phyloP scores from a whole-genome alignment of 2,113 vertebrate species.

The Cichladusa arquata region DNA sequence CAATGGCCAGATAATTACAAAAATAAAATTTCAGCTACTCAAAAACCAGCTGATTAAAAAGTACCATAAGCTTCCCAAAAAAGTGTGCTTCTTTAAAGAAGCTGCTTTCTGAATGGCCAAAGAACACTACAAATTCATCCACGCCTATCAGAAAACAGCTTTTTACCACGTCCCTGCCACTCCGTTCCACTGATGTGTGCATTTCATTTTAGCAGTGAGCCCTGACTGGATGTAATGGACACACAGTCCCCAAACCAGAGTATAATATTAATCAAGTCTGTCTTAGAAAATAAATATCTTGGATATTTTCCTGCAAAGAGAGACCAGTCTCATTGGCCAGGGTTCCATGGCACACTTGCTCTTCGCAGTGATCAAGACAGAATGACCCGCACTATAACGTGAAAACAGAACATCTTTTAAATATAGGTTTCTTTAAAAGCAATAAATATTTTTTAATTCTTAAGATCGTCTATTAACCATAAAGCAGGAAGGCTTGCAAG shows the following conservation, averaged over 20 bases:
- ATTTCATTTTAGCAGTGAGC: not conserved
- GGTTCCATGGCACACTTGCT: conserved; percentile 43
- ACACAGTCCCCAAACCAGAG: not conserved
- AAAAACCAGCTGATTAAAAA: conserved; percentile 45
- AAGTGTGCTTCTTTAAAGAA: conserved; percentile 54
- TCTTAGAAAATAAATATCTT: conserved; percentile 54
- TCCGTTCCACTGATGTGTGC: not conserved
- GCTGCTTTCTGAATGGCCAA: conserved; percentile 20
- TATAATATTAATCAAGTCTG: conserved; percentile 25
- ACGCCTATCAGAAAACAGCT: conserved; percentile 31
- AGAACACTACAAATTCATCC: not conserved
- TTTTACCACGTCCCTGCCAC: conserved; percentile 22
- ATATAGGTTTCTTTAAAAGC: conserved; percentile 75
- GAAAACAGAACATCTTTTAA: conserved; percentile 69
- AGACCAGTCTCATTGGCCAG: conserved; percentile 13
- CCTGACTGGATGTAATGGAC: not conserved
- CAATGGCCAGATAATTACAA: conserved; percentile 11
- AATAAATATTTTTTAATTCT: conserved; percentile 78
- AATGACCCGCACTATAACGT: conserved; percentile 22
- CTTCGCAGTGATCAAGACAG: conserved; percentile 45
- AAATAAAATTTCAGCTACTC: conserved; percentile 57
- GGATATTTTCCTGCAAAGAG: conserved; percentile 20
- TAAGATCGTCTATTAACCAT: conserved; percentile 64
- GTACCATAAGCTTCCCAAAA: conserved; percentile 44
- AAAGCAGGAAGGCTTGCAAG: conserved; percentile 61